phyloP scores from a whole-genome alignment of 2,888 invertebrate species.

The Axea sp. region DNA sequence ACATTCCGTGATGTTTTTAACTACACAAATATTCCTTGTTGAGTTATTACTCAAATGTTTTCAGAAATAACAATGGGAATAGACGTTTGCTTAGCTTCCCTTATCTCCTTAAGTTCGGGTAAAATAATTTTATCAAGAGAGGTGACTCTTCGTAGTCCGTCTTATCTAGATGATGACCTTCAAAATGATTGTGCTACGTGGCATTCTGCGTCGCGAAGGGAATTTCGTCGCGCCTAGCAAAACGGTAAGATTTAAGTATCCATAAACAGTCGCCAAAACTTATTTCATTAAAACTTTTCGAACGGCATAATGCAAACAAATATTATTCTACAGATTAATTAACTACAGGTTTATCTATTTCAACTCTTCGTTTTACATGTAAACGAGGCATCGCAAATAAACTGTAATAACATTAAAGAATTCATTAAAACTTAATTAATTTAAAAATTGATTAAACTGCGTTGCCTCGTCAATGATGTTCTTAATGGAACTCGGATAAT shows the following conservation, averaged over 20 bases:
- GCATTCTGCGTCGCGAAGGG: slow-evolving; percentile 9
- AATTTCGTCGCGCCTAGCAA: slow-evolving; percentile 2
- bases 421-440: no score
- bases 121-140: slow-evolving; percentile 32
- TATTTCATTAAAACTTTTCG: slow-evolving; percentile 8
- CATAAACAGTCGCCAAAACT: slow-evolving; percentile 1
- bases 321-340: no score
- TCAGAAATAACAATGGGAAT: slow-evolving; percentile 1
- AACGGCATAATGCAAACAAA: neutral
- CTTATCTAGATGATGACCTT: slow-evolving; percentile 46
- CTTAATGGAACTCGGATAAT: no score
- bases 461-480: no score
- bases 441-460: no score
- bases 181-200: slow-evolving; percentile 12
- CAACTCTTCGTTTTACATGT: no score
- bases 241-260: slow-evolving; percentile 6
- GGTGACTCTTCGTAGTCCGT: slow-evolving; percentile 4
- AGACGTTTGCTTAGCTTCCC: slow-evolving; percentile 11
- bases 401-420: no score
- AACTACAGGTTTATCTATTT: no score
- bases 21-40: slow-evolving; percentile 1
- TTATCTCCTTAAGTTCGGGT: slow-evolving; percentile 25
- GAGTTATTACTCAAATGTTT: neutral
- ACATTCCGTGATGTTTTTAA: no score
- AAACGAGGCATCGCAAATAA: no score